Base-by-base conservation (phyloP, 1,140 invertebrate species). In the Calliopsis andreniformis region DNA sequence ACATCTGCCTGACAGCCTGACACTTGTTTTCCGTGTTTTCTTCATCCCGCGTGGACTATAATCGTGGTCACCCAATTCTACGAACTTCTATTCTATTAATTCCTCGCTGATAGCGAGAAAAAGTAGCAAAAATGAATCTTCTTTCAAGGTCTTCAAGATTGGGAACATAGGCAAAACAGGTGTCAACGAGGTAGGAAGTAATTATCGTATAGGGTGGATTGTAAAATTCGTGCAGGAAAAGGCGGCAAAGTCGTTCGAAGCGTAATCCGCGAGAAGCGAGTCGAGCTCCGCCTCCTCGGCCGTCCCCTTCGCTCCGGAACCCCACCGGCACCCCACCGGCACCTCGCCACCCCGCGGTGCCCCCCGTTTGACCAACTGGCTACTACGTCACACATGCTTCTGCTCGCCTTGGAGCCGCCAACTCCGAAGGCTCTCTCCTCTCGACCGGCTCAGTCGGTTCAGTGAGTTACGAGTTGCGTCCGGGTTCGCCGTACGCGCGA, bases 391-490 rank as follows among this genome's bases (percentile, higher is more conserved):
- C 87, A 87, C 86, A 88, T 86, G 88, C 86, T 89, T 89, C 85
- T 88, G 83, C 81, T 82, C 43, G 71, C 49, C 32, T 69, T 47
- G 75, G 87, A 86, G 88, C 86, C 85, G 82, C 78, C 79, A 82
- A 84, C 79, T 83, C 75, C 70, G 69, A 79, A 80, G 85, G 82
- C 64, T 80, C 35, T 59, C 76, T 83, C 73, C 76, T 82, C 84
- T 79, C 82, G 78, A 76, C 61, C 78, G 68, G 81, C 76, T 83
- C 82, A 72, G 67, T 80, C 79, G 55, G 75, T 75, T 81, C 66
- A 84, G 88, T 89, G 87, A 89, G 87, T 89, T 89, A 89, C 87
- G 88, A 89, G 86, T 89, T 86, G 85, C 85, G 87, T 88, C 83
- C 83, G 87, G 86, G 88, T 86, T 85, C 86, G 83, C 80, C 79